Percentiles rank a stretch among this genome's conserved stretches.
phyloP scores from a whole-genome alignment of 1,140 invertebrate species.

The Euborellia annulipes region DNA sequence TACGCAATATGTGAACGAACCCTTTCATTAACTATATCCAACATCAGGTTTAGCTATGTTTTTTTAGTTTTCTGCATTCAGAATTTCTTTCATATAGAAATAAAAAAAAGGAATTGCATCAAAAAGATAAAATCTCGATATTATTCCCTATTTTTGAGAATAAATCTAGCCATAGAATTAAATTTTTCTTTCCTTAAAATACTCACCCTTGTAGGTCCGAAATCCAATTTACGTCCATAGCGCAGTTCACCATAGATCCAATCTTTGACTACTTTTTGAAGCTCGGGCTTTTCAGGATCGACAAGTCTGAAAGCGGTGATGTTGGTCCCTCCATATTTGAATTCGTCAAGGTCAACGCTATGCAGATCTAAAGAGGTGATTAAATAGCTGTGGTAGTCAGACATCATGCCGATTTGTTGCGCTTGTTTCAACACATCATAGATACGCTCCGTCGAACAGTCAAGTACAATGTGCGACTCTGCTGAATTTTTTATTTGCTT shows the following conservation, averaged over 20 bases:
- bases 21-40: too few relatives aligned
- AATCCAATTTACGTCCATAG: slow-evolving; percentile 19
- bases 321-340: slow-evolving; percentile 85
- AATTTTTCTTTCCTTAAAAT: too few relatives aligned
- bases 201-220: too few relatives aligned
- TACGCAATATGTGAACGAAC: too few relatives aligned
- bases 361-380: slow-evolving; percentile 82
- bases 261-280: slow-evolving; percentile 58
- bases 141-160: too few relatives aligned
- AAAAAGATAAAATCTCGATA: too few relatives aligned
- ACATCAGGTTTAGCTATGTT: too few relatives aligned
- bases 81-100: too few relatives aligned
- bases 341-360: slow-evolving; percentile 79
- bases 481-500: slow-evolving; percentile 83
- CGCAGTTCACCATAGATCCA: slow-evolving; percentile 54
- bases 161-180: too few relatives aligned
- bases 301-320: slow-evolving; percentile 78
- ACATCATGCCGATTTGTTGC: slow-evolving; percentile 91
- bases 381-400: slow-evolving; percentile 80
- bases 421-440: slow-evolving; percentile 76
- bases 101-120: too few relatives aligned
- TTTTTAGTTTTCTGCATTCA: too few relatives aligned
- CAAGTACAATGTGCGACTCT: slow-evolving; percentile 80
- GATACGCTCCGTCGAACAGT: slow-evolving; percentile 73
- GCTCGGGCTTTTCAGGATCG: slow-evolving; percentile 55